phyloP scores from a whole-genome alignment of 2,888 invertebrate species.

The Aproaerema taeniolella region DNA sequence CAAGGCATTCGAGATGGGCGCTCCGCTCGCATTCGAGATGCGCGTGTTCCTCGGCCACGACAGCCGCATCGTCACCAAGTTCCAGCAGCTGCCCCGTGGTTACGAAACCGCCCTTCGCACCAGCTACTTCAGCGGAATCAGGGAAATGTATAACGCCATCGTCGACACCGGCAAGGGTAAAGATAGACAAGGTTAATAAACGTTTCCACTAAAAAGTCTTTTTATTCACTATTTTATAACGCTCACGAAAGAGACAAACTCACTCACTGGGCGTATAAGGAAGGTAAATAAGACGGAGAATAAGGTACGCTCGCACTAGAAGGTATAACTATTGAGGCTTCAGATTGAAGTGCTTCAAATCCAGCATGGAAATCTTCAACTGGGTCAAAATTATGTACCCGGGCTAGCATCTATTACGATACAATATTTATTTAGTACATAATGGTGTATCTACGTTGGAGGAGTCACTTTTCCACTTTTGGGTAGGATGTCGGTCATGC shows the following conservation, averaged over 20 bases:
- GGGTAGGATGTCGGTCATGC: slow-evolving; percentile 74
- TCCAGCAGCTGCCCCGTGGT: slow-evolving; percentile 50
- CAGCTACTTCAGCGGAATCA: slow-evolving; percentile 54
- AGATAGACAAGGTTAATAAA: too few relatives aligned
- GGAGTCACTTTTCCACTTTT: slow-evolving; percentile 76
- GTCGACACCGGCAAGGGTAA: too few relatives aligned
- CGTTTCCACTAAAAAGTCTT: too few relatives aligned
- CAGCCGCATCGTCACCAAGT: slow-evolving; percentile 40
- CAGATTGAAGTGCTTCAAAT: too few relatives aligned
- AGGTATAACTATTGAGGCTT: too few relatives aligned
- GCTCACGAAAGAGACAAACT: too few relatives aligned
- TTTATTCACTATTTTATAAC: too few relatives aligned
- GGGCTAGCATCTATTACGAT: slow-evolving; percentile 54
- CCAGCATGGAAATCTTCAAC: slow-evolving; percentile 42
- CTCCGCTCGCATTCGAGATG: slow-evolving; percentile 50
- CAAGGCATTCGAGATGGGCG: slow-evolving; percentile 39
- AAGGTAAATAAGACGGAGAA: too few relatives aligned
- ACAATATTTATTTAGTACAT: slow-evolving; percentile 75
- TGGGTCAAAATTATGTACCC: slow-evolving; percentile 56
- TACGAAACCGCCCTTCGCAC: slow-evolving; percentile 43
- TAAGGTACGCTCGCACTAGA: too few relatives aligned
- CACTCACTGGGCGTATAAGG: slow-evolving; percentile 2
- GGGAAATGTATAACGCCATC: slow-evolving; percentile 46
- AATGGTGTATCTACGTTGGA: slow-evolving; percentile 71
- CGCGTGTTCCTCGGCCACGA: slow-evolving; percentile 52